Evolutionary conservation across 2,113 vertebrate genomes (phyloP).

Genomic region (Callospermophilus lateralis): DNA sequence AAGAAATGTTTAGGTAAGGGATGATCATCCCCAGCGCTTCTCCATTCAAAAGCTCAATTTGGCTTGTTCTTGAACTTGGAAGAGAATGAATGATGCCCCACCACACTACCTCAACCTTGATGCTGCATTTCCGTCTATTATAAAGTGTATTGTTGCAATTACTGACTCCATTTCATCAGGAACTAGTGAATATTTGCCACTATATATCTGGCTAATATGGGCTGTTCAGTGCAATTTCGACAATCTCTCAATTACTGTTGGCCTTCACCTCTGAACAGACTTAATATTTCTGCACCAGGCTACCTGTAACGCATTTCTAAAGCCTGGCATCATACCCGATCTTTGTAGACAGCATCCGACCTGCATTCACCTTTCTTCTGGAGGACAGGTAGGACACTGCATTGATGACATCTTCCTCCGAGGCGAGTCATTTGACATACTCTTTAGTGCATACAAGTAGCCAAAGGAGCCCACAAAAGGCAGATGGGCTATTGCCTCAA

Average conservation of each 20-base stretch:
- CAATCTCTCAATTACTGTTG: not conserved
- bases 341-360: not conserved
- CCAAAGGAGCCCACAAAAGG: not conserved
- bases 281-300: too few relatives aligned
- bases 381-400: not conserved
- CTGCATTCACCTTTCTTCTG: not conserved
- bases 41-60: not conserved
- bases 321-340: not conserved
- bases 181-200: not conserved
- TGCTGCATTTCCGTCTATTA: not conserved
- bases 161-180: not conserved
- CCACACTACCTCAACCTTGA: not conserved
- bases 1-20: not conserved
- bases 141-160: not conserved
- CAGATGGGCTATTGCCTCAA: not conserved
- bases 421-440: not conserved
- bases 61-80: not conserved
- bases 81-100: not conserved
- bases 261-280: not conserved
- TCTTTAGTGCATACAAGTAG: not conserved
- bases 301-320: not conserved
- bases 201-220: not conserved
- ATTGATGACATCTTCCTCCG: not conserved
- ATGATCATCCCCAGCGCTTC: not conserved
- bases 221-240: not conserved